These are phyloP conservation scores for Alligator sinensis DNA, from an alignment of 2,113 vertebrate species.

Conservation along the genomic window DNA sequence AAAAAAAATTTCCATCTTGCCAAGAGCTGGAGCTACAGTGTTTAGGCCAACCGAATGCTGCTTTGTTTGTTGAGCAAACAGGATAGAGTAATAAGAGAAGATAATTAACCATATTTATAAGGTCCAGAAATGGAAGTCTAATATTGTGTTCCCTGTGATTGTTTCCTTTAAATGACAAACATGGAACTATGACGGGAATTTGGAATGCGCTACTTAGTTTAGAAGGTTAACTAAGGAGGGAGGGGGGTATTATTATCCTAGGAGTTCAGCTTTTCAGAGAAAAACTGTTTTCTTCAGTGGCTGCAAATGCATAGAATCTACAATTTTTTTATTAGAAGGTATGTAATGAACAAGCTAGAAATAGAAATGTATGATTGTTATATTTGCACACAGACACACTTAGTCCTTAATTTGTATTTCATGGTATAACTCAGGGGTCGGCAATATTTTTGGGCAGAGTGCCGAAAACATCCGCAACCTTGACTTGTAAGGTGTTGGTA, in stretches of 20 bases:
- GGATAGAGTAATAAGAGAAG: not conserved
- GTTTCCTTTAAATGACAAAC: fast-evolving
- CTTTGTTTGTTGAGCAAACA: not conserved
- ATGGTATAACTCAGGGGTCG: not conserved
- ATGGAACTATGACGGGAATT: not conserved
- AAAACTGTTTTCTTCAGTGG: not conserved
- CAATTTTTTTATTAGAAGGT: not conserved
- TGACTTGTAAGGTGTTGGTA: too few species aligned
- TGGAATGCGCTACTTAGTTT: not conserved
- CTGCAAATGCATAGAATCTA: not conserved
- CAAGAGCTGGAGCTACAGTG: not conserved
- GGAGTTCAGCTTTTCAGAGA: not conserved
- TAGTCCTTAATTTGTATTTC: not conserved
- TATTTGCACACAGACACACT: not conserved
- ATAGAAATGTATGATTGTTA: not conserved
- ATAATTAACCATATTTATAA: not conserved
- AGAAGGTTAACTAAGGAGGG: not conserved
- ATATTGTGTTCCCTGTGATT: not conserved
- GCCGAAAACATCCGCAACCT: too few species aligned
- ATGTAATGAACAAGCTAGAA: not conserved
- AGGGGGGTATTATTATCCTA: not conserved
- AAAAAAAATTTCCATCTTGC: not conserved
- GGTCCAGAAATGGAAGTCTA: not conserved
- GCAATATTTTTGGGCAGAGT: too few species aligned
- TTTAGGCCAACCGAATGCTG: not conserved